Conservation (phyloP, 23 tunicate genomes). For the Diplosoma virens region DNA sequence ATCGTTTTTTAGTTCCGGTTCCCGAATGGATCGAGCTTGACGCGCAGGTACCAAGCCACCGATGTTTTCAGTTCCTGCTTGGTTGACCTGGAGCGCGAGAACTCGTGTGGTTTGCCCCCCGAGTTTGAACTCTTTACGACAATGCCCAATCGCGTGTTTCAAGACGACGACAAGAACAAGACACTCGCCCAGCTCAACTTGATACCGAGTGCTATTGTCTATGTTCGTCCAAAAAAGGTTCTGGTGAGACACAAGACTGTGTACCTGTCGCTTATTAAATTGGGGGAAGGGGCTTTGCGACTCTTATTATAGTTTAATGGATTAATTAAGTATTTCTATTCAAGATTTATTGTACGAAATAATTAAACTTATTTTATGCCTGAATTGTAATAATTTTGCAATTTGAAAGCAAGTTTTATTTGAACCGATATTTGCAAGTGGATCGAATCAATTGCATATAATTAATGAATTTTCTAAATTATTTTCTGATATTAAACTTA, state of each 20-base stretch:
- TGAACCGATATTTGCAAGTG: no score
- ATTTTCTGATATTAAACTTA: no score
- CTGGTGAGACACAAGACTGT: neutral
- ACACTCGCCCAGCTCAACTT: constrained; percentile 35
- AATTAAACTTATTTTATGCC: no score
- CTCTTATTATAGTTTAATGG: no score
- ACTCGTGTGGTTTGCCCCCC: neutral
- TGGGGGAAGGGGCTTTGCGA: no score
- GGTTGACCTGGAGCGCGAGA: constrained; percentile 17
- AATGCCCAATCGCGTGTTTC: constrained; percentile 32
- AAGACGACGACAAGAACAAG: neutral
- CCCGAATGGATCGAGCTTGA: constrained; percentile 53
- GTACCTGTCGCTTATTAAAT: no score
- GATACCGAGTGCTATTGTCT: constrained; percentile 34
- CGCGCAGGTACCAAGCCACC: constrained; percentile 25
- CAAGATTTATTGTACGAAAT: no score
- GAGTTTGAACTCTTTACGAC: constrained; percentile 32
- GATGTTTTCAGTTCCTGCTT: neutral
- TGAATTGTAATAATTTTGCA: no score
- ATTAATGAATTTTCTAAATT: no score
- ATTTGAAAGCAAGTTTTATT: no score
- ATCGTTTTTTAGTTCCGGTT: constrained; percentile 43
- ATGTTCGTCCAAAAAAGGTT: constrained; percentile 7
- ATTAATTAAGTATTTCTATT: no score
- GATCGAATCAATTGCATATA: no score